Evolutionary conservation across 1,140 invertebrate genomes (phyloP).

Genomic region (Nephotettix cincticeps): DNA sequence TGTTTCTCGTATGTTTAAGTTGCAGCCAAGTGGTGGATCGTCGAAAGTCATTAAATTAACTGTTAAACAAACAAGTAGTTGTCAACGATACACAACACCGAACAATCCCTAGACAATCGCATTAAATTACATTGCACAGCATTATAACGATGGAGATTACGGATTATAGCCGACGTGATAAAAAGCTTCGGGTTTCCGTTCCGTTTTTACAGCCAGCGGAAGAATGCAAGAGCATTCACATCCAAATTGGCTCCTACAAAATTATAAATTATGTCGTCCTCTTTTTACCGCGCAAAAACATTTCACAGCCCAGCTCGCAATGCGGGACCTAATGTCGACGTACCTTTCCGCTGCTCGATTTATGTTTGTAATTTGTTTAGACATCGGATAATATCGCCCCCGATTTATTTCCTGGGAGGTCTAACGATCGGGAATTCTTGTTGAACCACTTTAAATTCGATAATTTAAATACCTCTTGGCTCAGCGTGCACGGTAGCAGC

Average conservation of each 20-base stretch:
- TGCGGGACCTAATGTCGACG: neutral
- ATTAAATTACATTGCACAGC: too few species aligned
- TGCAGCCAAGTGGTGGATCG: too few species aligned
- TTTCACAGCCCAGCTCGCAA: neutral
- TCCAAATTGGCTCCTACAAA: neutral
- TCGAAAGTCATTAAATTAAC: too few species aligned
- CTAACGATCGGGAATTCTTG: constrained; percentile 15
- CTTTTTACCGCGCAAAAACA: neutral
- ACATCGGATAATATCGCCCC: constrained; percentile 13
- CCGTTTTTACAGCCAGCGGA: too few species aligned
- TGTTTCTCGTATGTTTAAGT: too few species aligned
- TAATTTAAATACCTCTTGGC: constrained; percentile 10
- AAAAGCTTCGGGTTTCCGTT: too few species aligned
- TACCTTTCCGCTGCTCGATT: neutral
- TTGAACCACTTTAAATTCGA: constrained; percentile 23
- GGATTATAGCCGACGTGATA: too few species aligned
- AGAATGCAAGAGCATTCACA: too few species aligned
- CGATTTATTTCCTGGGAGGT: constrained; percentile 16
- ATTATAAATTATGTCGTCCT: neutral
- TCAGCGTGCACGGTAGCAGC: neutral
- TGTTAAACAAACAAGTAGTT: too few species aligned
- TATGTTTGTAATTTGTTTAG: constrained; percentile 18
- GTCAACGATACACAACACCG: too few species aligned
- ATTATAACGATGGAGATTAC: too few species aligned
- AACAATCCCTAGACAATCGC: too few species aligned